Evolutionary conservation across 1,140 invertebrate species (phyloP).

Genomic region (Drosophila burlai): DNA sequence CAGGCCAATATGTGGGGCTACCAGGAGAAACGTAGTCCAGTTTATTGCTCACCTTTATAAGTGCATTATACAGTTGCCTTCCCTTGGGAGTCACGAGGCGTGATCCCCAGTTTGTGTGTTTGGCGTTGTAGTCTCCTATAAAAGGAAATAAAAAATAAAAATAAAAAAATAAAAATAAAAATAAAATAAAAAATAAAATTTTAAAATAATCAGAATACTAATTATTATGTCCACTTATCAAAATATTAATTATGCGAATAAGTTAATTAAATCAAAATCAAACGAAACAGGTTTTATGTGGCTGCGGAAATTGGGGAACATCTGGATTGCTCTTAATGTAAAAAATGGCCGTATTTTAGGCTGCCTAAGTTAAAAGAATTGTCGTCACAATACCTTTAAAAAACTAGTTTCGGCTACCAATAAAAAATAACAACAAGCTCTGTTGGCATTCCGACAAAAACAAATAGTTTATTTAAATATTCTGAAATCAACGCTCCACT

Average conservation of each 20-base stretch:
- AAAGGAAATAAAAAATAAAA: too few relatives aligned
- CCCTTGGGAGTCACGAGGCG: too few relatives aligned
- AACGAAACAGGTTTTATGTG: neutral
- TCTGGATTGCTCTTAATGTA: neutral
- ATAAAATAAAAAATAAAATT: neutral
- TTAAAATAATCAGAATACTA: neutral
- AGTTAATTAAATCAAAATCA: neutral
- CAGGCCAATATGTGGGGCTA: too few relatives aligned
- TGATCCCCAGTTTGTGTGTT: too few relatives aligned
- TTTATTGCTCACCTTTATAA: too few relatives aligned
- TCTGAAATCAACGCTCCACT: neutral
- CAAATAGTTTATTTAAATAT: constrained; percentile 29
- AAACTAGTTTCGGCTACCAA: neutral
- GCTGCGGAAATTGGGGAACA: neutral
- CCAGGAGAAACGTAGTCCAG: too few relatives aligned
- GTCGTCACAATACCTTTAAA: neutral
- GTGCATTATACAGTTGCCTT: too few relatives aligned
- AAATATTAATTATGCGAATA: neutral
- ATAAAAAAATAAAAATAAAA: too few relatives aligned
- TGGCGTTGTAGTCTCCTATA: too few relatives aligned
- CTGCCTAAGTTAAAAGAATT: too few relatives aligned
- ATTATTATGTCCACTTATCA: neutral
- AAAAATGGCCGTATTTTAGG: constrained; percentile 9
- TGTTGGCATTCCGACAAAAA: neutral
- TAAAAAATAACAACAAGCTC: neutral